A percentile compares a stretch with the other conserved stretches of the same genome.
Evolutionary conservation across 2,797 vertebrate species (phyloP).

Genomic region (Dicrostonyx torquatus): DNA sequence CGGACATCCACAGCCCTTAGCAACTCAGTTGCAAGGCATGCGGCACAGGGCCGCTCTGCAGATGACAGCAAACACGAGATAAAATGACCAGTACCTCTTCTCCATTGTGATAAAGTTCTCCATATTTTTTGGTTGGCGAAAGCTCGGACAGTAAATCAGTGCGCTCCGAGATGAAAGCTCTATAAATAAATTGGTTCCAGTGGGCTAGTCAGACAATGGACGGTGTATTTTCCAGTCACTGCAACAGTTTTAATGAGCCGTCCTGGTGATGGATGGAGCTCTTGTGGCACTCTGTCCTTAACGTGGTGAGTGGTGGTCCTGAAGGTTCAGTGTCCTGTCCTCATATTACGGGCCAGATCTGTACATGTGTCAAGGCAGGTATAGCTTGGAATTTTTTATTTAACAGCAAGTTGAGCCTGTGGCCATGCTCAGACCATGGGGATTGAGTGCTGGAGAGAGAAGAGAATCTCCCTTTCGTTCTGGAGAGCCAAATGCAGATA

Average conservation of each 20-base stretch:
- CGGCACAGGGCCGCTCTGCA: neutral
- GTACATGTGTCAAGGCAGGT: conserved; percentile 61
- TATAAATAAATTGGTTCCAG: conserved; percentile 57
- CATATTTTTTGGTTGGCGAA: conserved; percentile 40
- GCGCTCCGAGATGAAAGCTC: conserved; percentile 41
- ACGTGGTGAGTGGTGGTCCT: neutral
- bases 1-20: neutral
- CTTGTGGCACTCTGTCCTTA: conserved; percentile 43
- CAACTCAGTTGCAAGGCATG: neutral
- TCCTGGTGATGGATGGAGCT: conserved; percentile 26
- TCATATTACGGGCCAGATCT: neutral
- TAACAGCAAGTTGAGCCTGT: conserved; percentile 67
- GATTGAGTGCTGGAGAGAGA: conserved; percentile 7
- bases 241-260: conserved; percentile 58
- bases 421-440: conserved; percentile 22
- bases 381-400: neutral
- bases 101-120: conserved; percentile 51
- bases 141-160: conserved; percentile 49
- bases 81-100: conserved; percentile 20
- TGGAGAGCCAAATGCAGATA: conserved; percentile 62
- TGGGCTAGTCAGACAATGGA: conserved; percentile 23
- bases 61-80: neutral
- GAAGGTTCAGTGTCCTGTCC: neutral
- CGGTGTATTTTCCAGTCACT: conserved; percentile 45
- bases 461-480: conserved; percentile 36